These are phyloP conservation scores for Bagarius yarrelli DNA, from an alignment of 2,113 vertebrate genomes.

Conservation along the genomic window DNA sequence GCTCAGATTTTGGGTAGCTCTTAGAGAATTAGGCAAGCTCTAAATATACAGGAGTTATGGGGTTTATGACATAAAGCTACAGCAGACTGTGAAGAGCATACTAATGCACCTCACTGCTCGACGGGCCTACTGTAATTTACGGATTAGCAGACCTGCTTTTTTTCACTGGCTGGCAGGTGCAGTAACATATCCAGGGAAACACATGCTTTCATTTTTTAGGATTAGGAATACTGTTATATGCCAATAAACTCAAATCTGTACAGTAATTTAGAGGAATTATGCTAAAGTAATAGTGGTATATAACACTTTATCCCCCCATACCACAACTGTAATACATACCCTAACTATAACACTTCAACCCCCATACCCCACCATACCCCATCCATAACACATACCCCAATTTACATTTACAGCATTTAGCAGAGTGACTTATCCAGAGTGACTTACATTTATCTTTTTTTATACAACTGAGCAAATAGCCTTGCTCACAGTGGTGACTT, in stretches of 20 bases:
- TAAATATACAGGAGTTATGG: neutral
- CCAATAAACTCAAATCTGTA: neutral
- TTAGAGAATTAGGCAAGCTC: neutral
- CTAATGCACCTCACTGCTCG: neutral
- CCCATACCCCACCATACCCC: too few relatives aligned
- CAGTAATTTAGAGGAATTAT: neutral
- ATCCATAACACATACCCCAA: too few relatives aligned
- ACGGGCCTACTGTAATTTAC: neutral
- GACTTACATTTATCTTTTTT: too few relatives aligned
- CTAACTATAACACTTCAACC: too few relatives aligned
- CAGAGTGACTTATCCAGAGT: too few relatives aligned
- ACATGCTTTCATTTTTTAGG: neutral
- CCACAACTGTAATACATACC: too few relatives aligned
- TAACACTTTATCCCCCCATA: neutral
- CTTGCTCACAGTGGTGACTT: too few relatives aligned
- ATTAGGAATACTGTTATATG: neutral
- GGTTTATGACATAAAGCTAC: constrained; percentile 21
- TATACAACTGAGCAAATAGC: too few relatives aligned
- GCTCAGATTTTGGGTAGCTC: constrained; percentile 13
- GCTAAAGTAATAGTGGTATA: neutral
- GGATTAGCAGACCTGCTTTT: neutral
- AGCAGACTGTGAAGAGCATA: neutral
- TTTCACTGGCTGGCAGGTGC: neutral
- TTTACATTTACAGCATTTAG: too few relatives aligned
- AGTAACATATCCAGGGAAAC: neutral